These are phyloP conservation scores for Colossoma macropomum DNA, from an alignment of 2,113 vertebrate genomes.

Conservation along the genomic window DNA sequence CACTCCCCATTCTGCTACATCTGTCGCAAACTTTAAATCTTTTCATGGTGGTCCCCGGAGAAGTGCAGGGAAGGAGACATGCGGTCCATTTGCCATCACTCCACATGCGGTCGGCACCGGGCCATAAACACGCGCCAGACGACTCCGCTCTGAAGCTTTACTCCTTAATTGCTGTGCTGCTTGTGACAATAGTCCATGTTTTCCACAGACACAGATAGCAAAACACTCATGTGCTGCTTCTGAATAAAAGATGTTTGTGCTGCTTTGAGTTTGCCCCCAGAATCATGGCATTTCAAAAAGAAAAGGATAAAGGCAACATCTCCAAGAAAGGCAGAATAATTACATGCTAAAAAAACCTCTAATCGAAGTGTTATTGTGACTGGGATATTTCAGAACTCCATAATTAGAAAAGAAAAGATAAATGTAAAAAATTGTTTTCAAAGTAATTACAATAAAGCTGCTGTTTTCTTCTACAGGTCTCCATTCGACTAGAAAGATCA, in stretches of 20 bases:
- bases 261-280: neutral
- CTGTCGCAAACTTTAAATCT: constrained; percentile 66
- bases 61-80: constrained; percentile 2
- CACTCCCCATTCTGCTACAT: constrained; percentile 62
- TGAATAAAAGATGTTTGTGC: neutral
- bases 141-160: constrained; percentile 45
- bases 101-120: constrained; percentile 51
- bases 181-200: constrained; percentile 37
- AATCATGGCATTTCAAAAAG: neutral
- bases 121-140: constrained; percentile 53
- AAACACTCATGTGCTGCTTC: neutral
- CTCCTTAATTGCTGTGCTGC: constrained; percentile 60
- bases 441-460: neutral
- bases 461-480: no score
- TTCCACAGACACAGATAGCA: neutral
- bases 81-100: constrained; percentile 32
- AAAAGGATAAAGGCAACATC: neutral
- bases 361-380: neutral
- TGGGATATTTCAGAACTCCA: neutral
- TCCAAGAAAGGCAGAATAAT: neutral
- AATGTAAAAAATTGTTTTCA: neutral
- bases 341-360: neutral
- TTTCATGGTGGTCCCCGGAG: constrained; percentile 60
- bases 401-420: neutral
- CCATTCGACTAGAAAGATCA: no score